Evolutionary conservation across 2,113 vertebrate species (phyloP), one percentile per base, ranked within the genome.

Genomic region (Polyodon spathula): DNA sequence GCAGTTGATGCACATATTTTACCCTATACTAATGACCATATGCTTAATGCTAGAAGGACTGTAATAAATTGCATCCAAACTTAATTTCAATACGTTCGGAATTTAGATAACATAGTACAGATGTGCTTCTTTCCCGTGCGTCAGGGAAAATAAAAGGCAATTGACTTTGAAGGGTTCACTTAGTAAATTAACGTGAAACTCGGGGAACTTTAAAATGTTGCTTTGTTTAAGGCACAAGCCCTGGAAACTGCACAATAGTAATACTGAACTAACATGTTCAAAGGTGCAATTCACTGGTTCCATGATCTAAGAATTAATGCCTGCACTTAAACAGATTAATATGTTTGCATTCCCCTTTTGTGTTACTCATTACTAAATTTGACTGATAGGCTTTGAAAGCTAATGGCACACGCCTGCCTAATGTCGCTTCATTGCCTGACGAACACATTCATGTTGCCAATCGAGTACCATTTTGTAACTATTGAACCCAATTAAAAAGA

Each of bases 241-340:
- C 15, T 50, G 40, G 6, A 27, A 39, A 10, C 48, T 50, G 48
- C 48, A 50, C 10, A 50, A n/a, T 4, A 44, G 43, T 44, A 12
- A 8, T 6, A 44, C 6, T 44, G 73, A 59, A 61, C 73, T 76
- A 71, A 59, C 40, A 59, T 60, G 44, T 15, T 59, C 72, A 50
- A 11, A 65, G 67, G 60, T 14, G 27, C 27, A 27, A 27, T 27
- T 27, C 3, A 27, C 27, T 3, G 27, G 27, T 27, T 27, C 27
- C 27, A 27, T 27, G 3, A 27, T 27, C 27, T 27, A 27, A 27
- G 27, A 27, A 27, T 27, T 2, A 27, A 27, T 27, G 3, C 27
- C 27, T 27, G 27, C 27, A 27, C 27, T 27, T 27, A 27, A 27
- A 27, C 27, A 27, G 27, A 27, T 27, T 27, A 27, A 27, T 27